Conservation (phyloP, 2,888 invertebrate genomes). For the Petrolisthes manimaculis region DNA sequence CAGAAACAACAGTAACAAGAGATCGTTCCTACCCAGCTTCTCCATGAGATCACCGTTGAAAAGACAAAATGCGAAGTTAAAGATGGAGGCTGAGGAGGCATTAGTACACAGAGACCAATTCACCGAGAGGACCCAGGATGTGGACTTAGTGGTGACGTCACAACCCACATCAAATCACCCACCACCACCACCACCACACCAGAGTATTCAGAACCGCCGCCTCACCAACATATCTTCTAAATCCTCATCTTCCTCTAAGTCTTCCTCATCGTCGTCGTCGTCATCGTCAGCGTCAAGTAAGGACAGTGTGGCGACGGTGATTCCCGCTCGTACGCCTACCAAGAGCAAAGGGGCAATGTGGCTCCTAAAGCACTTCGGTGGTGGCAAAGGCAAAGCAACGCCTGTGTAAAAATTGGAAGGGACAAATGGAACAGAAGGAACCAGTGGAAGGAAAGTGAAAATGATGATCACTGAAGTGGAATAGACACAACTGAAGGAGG, state of each 20-base stretch:
- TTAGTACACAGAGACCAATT: not conserved
- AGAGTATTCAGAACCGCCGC: conserved; percentile 39
- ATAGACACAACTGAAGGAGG: too few species aligned
- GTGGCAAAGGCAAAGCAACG: conserved; percentile 25
- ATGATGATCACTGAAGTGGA: not conserved
- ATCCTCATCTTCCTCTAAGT: conserved; percentile 52
- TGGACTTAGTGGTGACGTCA: not conserved
- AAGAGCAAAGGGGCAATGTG: conserved; percentile 47
- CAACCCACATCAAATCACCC: not conserved
- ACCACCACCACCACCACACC: conserved; percentile 21
- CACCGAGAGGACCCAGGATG: not conserved
- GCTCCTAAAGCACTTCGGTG: conserved; percentile 49
- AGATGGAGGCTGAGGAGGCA: not conserved
- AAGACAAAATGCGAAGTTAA: conserved; percentile 22
- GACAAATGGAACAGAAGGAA: too few species aligned
- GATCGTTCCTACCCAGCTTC: conserved; percentile 45
- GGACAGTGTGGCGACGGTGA: conserved; percentile 57
- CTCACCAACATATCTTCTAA: conserved; percentile 35
- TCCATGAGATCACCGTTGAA: conserved; percentile 44
- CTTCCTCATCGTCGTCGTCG: conserved; percentile 57
- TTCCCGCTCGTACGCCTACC: conserved; percentile 29
- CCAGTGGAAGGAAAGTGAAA: too few species aligned
- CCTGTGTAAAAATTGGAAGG: conserved; percentile 23
- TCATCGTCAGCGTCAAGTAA: conserved; percentile 56
- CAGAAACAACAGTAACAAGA: conserved; percentile 18